A percentile compares a stretch with the other conserved stretches of the same genome.
phyloP scores from a whole-genome alignment of 1,140 invertebrate genomes.

The Platyscapa corneri region DNA sequence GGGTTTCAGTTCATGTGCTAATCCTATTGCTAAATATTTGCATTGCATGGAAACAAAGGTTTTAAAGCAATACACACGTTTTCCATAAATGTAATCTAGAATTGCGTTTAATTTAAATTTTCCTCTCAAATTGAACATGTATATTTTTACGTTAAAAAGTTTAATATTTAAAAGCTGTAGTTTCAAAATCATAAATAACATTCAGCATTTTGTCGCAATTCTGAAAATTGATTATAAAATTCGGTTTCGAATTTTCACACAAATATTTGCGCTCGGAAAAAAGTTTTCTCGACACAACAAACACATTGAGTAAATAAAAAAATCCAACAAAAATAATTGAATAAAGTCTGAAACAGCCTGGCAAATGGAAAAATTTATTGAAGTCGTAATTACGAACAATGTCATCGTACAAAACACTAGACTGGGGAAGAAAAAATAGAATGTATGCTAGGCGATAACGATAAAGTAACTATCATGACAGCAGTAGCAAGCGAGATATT shows the following conservation, averaged over 20 bases:
- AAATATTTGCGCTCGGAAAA: too few species aligned
- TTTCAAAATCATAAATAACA: too few species aligned
- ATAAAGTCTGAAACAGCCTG: neutral
- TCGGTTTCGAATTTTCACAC: neutral
- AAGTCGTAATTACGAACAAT: slow-evolving; percentile 10
- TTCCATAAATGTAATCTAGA: too few species aligned
- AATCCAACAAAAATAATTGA: neutral
- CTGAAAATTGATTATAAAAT: too few species aligned
- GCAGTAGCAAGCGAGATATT: neutral
- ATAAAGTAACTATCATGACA: neutral
- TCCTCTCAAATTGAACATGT: too few species aligned
- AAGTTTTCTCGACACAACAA: neutral
- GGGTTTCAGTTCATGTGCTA: neutral
- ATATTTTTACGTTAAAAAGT: too few species aligned
- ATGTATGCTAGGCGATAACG: neutral
- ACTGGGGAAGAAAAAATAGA: neutral
- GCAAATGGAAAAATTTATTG: neutral
- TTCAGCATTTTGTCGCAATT: too few species aligned
- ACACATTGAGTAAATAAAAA: neutral
- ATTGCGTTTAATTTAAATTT: too few species aligned
- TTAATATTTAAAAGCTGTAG: too few species aligned
- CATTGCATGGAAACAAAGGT: neutral
- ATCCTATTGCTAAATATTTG: neutral
- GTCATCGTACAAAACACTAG: neutral
- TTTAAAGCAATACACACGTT: neutral